Evolutionary conservation across 2,888 invertebrate species (phyloP), one percentile per base, ranked within the genome.

Genomic region (Pilophorus perplexus): DNA sequence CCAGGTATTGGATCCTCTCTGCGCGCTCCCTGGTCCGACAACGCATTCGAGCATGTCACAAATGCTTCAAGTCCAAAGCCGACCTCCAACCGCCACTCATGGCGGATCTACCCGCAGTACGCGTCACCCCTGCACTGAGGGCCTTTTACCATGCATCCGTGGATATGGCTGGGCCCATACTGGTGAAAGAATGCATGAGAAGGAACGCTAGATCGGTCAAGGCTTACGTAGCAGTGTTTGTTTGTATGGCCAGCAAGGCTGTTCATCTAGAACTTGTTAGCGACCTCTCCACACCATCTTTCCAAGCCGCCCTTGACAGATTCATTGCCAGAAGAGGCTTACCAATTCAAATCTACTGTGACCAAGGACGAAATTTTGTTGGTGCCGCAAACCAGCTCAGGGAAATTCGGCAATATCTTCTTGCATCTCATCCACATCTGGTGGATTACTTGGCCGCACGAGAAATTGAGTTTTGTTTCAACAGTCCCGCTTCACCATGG

Each of bases 361-460:
- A 76, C 50, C 74, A 74, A 52, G 75, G 74, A 0, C 73, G 72
- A 1, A 76, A 75, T 55, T 76, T 76, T 62, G 67, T 73, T 1
- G 76, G 75, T 3, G 75, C 75, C 0, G 40, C 3, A 40, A 16
- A n/a, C 3, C 40, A 40, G 4, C 16, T 40, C 12, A n/a, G 3
- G 3, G 40, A 40, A 5, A 12, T 40, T 5, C 12, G 16, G 16
- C 40, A 16, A 4, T 12, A 14, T 40, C 16, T 5, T 4, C 40
- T n/a, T 5, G n/a, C 12, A 5, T 5, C 3, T 3, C 14, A 40
- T 4, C 16, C 40, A 5, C 14, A 40, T 40, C 5, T 40, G 40
- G n/a, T n/a, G n/a, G n/a, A n/a, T n/a, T n/a, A n/a, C n/a, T n/a
- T n/a, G n/a, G n/a, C n/a, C n/a, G n/a, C n/a, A n/a, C n/a, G n/a